Base-by-base conservation (phyloP, 2,113 vertebrate genomes). In the Entelurus aequoreus region DNA sequence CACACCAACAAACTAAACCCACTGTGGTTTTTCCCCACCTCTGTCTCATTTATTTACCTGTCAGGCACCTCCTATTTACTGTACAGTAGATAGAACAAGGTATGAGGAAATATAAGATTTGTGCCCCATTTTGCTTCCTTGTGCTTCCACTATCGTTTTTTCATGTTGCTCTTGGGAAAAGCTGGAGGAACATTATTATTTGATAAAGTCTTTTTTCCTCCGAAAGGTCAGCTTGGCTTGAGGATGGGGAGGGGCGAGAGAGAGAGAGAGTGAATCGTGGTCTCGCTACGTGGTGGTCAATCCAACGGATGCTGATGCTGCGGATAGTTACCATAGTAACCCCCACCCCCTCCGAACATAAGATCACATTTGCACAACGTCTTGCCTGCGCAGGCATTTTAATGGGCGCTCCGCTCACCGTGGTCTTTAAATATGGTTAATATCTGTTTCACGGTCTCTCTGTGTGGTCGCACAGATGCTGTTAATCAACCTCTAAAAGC, bases 281-380 rank as follows among this genome's bases (percentile, higher is more conserved):
- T 8, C 42, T 12, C 14, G 57, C 56, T 59, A 28, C 28, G 48
- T 59, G 63, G 60, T 66, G 63, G 72, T 62, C 76, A 77, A 66
- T 76, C 75, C 75, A 73, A 68, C 73, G 77, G 80, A 69, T 75
- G 76, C 68, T 83, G 78, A 86, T 86, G 69, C 66, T 83, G 76
- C 28, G 72, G 82, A 86, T 85, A 72, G 87, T 88, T 88, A 76
- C 85, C 85, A 87, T 87, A 81, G 85, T 80, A 85, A 86, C 81
- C 66, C 60, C 69, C 63, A 66, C 75, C 60, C 58, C 40, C 69
- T 14, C 74, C 63, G 19, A 65, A 75, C 50, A 65, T 38, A 65
- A 69, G 60, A 44, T 44, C 16, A 16, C 55, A 16, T 38, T 40
- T 57, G n/a, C 55, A 44, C 55, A 46, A 6, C 11, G 11, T 46